Evolutionary conservation across 2,797 vertebrate species (phyloP).

Genomic region (Poeciliopsis turneri): DNA sequence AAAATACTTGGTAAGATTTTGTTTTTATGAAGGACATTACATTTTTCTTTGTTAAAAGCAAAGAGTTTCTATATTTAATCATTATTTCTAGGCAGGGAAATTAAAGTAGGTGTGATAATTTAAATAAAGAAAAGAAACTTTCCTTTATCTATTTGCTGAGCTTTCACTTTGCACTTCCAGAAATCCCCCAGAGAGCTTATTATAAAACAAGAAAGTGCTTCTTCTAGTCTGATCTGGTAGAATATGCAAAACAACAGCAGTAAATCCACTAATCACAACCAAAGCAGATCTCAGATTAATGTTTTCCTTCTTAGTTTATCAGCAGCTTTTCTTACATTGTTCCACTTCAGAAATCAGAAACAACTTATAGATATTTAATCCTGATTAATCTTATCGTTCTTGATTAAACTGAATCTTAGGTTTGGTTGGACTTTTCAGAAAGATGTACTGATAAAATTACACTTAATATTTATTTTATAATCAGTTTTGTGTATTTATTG

Average conservation of each 20-base stretch:
- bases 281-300: background rate
- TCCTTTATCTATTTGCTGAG: background rate
- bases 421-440: background rate
- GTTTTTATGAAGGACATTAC: too few relatives aligned
- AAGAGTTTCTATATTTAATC: constrained; percentile 2
- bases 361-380: background rate
- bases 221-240: background rate
- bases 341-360: background rate
- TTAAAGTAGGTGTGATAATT: background rate
- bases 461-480: background rate
- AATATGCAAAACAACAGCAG: background rate
- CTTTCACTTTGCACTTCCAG: constrained; percentile 2
- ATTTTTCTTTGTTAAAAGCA: background rate
- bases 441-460: background rate
- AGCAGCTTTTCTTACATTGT: background rate
- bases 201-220: background rate
- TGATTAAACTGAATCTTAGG: background rate
- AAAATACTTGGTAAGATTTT: too few relatives aligned
- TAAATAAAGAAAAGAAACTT: background rate
- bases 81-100: background rate
- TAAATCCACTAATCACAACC: background rate
- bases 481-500: background rate
- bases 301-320: background rate
- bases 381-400: background rate
- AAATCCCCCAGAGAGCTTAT: background rate